These are phyloP conservation scores for Pyrocephalus nanus DNA, from an alignment of 2,797 vertebrate genomes.

Conservation along the genomic window DNA sequence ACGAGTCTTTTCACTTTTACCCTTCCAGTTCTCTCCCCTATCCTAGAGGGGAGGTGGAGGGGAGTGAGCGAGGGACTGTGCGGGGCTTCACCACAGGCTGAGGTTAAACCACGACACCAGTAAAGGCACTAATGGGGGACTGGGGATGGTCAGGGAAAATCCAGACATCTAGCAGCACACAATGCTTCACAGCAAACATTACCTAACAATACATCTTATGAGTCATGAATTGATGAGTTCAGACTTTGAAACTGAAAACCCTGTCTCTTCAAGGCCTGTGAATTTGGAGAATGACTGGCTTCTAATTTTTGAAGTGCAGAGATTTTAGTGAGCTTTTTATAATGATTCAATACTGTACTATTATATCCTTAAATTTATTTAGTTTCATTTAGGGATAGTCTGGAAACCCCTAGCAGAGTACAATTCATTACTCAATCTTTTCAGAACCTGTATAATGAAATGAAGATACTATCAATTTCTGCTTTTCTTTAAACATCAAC, in stretches of 20 bases:
- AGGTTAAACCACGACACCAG: neutral
- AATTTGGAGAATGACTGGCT: neutral
- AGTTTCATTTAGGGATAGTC: neutral
- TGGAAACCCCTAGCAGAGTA: neutral
- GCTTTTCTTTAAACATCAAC: neutral
- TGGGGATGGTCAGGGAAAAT: neutral
- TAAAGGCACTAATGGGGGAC: neutral
- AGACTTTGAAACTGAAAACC: neutral
- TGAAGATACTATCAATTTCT: neutral
- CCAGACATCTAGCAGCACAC: neutral
- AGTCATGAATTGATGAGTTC: neutral
- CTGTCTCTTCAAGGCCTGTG: neutral
- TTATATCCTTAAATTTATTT: neutral
- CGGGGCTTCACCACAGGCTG: no score
- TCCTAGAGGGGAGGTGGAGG: neutral
- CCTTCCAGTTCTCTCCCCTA: neutral
- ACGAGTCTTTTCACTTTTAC: neutral
- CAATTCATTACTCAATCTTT: conserved; percentile 7
- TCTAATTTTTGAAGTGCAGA: neutral
- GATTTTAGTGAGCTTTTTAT: neutral
- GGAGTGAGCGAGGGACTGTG: neutral
- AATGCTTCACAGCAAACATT: neutral
- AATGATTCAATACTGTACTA: neutral
- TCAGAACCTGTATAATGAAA: neutral
- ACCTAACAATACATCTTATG: neutral